phyloP scores from a whole-genome alignment of 2,888 invertebrate genomes.

The Caenorhabditis angaria region DNA sequence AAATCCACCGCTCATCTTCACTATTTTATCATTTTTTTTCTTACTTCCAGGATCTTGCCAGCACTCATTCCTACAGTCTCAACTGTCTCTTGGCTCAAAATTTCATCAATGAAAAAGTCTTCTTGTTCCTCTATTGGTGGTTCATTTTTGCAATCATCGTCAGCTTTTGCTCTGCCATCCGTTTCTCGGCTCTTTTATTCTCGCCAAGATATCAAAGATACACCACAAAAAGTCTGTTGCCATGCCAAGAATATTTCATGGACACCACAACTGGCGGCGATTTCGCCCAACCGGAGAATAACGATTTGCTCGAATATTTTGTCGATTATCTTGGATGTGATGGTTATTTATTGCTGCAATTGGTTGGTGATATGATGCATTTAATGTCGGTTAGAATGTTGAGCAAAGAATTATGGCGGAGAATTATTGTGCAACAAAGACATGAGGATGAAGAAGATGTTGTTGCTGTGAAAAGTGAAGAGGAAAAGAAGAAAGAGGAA shows the following conservation, averaged over 20 bases:
- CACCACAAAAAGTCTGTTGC: slow-evolving; percentile 26
- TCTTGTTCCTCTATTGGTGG: slow-evolving; percentile 54
- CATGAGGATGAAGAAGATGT: slow-evolving; percentile 2
- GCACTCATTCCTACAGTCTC: not conserved
- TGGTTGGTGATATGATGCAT: slow-evolving; percentile 15
- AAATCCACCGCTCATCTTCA: not conserved
- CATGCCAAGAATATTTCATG: slow-evolving; percentile 24
- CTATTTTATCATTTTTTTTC: not conserved
- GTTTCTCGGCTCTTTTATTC: slow-evolving; percentile 19
- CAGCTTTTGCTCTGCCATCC: slow-evolving; percentile 28
- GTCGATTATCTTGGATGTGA: slow-evolving; percentile 36
- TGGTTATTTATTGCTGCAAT: slow-evolving; percentile 28
- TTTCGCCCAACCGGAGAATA: not conserved
- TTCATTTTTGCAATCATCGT: slow-evolving; percentile 39
- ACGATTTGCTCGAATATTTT: slow-evolving; percentile 22
- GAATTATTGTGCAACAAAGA: slow-evolving; percentile 6
- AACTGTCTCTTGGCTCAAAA: slow-evolving; percentile 50
- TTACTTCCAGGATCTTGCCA: slow-evolving; percentile 19
- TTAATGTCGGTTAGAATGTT: not conserved
- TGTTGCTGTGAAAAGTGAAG: no score
- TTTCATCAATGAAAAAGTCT: slow-evolving; percentile 51
- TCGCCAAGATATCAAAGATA: slow-evolving; percentile 23
- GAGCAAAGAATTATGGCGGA: not conserved
- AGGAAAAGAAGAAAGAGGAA: not conserved
- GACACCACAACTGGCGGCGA: slow-evolving; percentile 6